Base-by-base conservation (phyloP, 2,113 vertebrate genomes). In the Dendrocopos noguchii region DNA sequence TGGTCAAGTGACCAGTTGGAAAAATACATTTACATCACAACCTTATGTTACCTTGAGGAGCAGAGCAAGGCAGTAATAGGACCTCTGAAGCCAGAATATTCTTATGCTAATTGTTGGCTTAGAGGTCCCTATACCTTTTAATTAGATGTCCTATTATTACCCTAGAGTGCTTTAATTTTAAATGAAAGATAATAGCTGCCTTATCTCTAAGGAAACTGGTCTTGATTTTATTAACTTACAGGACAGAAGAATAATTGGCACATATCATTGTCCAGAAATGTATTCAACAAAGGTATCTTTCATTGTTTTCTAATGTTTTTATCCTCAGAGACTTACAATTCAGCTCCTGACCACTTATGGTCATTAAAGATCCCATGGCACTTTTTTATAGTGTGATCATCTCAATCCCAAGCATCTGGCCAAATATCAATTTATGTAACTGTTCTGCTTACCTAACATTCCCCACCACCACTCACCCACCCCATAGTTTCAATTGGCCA, bases 201-300 rank as follows among this genome's bases (percentile, higher is more conserved):
- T 95, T 94, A 95, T 96, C 96, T 97, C 97, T 97, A 97, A 97
- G 97, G 96, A 97, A 97, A 96, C 95, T 96, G 97, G 96, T 97
- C 93, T 97, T 96, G 97, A 95, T 97, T 96, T 97, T 97, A 97
- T 97, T 97, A 97, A 97, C 97, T 97, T 97, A 95, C 97, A 97
- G 97, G 97, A 97, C 97, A 97, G 97, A 97, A 97, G 97, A 97
- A 97, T 97, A 97, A 97, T 97, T 97, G 97, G 97, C 96, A 97
- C 97, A 97, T 97, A 97, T 97, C 97, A 97, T 97, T 97, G 97
- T 97, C 97, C 97, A 97, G 97, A 97, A 97, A 97, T 97, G 96
- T 97, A 97, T 97, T 96, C 97, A 97, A 97, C 97, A 97, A 97
- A 97, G 97, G 97, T 97, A 97, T 97, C 92, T 97, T 96, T 97